Conservation (phyloP, 2,797 vertebrate species). For the Lophotriccus pileatus region DNA sequence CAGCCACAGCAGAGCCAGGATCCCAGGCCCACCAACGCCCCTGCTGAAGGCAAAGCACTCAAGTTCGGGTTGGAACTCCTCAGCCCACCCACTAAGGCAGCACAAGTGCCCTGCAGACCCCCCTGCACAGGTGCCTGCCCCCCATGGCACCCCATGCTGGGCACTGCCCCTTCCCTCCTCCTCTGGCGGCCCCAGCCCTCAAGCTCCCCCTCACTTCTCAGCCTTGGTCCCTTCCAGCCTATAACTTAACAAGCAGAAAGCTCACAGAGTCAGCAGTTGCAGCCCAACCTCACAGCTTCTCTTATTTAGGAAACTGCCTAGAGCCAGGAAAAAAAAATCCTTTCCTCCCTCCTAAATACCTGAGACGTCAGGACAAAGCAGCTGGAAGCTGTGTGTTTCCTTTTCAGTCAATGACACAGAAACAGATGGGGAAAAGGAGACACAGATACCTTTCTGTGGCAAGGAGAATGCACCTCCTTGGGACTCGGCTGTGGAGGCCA, state of each 20-base stretch:
- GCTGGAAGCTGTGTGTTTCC: accelerated
- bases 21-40: too few species aligned
- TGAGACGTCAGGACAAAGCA: background rate
- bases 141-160: accelerated
- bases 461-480: background rate
- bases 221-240: background rate
- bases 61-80: background rate
- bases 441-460: accelerated
- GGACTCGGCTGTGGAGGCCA: background rate
- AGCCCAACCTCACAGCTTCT: background rate
- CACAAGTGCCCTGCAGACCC: accelerated
- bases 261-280: accelerated
- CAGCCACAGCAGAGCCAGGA: background rate
- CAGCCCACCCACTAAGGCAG: background rate
- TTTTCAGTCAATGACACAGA: accelerated
- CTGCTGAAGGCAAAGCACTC: background rate
- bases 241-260: background rate
- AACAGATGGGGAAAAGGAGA: background rate
- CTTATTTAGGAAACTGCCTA: too few species aligned
- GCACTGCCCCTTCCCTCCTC: background rate
- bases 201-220: background rate
- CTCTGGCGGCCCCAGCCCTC: background rate
- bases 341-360: background rate
- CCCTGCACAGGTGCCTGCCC: too few species aligned
- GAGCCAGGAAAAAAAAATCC: background rate